Evolutionary conservation across 2,797 vertebrate genomes (phyloP), one percentile per base, ranked within the genome.

Genomic region (Nannoperca australis): DNA sequence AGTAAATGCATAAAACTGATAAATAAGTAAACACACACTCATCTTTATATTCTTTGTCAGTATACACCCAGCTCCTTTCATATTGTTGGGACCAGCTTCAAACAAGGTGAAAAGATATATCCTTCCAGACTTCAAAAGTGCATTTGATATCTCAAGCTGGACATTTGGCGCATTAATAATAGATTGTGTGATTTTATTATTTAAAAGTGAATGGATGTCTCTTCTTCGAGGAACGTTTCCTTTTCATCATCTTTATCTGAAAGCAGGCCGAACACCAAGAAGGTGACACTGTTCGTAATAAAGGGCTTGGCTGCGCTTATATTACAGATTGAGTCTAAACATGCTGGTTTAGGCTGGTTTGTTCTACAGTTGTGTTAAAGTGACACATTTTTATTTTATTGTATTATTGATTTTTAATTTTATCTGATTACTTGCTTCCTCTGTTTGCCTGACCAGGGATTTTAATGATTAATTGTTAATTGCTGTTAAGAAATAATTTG

Each of bases 121-220:
- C 81, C 66, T 85, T 85, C 78, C 75, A 70, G 74, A 93, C 89
- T 90, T 94, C 91, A 93, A 90, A 94, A 93, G 87, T 90, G 89
- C 89, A 91, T 91, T 88, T 81, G 90, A 94, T 91, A 91, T 92
- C 81, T 82, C 81, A 71, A 79, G 88, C 82, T 66, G 90, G 91
- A 91, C 90, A 91, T 93, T 93, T 93, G 85, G 84, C 10, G 8
- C 81, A 93, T 95, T 51, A 93, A 95, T 94, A 93, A 94, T 93
- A 75, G 59, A 94, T 81, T 17, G 49, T 12, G 62, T 73, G 73
- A 89, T 91, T 94, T 90, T 82, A 90, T 90, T 91, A 91, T 91
- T 91, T 77, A 89, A 90, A 85, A 84, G 88, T 70, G 69, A 91
- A 92, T 84, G 83, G 77, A 62, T 70, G 64, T 65, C 70, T 87